Percentiles rank a stretch among this genome's conserved stretches.
Evolutionary conservation across 2,113 vertebrate species (phyloP).

Genomic region (Mus musculus): DNA sequence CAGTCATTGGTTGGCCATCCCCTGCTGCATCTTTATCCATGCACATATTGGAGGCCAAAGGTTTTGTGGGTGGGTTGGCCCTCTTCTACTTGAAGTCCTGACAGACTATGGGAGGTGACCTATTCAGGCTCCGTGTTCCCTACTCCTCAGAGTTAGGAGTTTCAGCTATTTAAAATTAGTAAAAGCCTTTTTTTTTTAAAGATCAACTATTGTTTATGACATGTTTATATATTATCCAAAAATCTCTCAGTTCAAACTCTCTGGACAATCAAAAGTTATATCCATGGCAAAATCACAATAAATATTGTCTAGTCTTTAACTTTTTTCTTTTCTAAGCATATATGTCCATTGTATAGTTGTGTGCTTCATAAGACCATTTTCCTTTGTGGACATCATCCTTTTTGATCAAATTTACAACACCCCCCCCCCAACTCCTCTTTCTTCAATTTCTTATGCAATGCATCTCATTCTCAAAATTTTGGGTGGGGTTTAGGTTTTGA

Average conservation of each 20-base stretch:
- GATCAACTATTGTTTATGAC: neutral
- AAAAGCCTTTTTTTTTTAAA: neutral
- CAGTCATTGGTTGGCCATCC: no score
- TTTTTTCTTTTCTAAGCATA: neutral
- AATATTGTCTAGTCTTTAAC: neutral
- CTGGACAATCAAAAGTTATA: neutral
- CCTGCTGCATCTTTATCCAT: no score
- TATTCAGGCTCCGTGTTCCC: no score
- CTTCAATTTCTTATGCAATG: neutral
- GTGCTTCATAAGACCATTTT: neutral
- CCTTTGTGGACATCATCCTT: neutral
- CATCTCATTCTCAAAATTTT: neutral
- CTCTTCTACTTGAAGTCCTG: no score
- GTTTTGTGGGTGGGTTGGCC: no score
- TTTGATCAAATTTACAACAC: neutral
- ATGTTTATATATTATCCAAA: neutral
- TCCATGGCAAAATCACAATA: neutral
- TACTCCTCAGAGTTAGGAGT: no score
- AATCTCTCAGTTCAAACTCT: neutral
- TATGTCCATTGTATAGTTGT: neutral
- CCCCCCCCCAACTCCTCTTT: neutral
- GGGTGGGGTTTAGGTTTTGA: neutral
- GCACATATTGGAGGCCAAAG: no score
- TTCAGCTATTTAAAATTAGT: constrained; percentile 31
- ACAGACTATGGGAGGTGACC: no score